phyloP scores from a whole-genome alignment of 1,140 invertebrate species.

The Bombyx mandarina region DNA sequence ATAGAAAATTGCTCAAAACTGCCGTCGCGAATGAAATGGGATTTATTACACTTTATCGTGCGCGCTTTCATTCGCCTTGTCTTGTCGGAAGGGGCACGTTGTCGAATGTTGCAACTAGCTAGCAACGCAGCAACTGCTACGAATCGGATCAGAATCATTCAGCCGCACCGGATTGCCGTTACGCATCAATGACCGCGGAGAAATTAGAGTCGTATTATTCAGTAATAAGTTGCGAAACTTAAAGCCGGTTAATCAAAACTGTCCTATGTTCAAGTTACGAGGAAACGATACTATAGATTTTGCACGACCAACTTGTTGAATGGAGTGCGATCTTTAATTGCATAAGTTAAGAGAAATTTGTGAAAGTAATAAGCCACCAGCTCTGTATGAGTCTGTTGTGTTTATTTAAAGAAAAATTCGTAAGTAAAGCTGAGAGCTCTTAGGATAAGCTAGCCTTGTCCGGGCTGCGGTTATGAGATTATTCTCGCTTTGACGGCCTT shows the following conservation, averaged over 20 bases:
- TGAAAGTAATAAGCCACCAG: not conserved
- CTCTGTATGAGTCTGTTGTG: constrained; percentile 13
- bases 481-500: constrained; percentile 59
- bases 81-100: constrained; percentile 35
- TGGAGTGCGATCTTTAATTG: constrained; percentile 13
- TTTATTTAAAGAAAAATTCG: constrained; percentile 44
- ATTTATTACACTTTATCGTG: constrained; percentile 25
- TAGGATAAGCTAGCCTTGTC: constrained; percentile 38
- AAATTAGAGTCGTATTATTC: constrained; percentile 50
- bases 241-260: constrained; percentile 37
- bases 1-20: constrained; percentile 1
- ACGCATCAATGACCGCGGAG: constrained; percentile 55
- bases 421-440: constrained; percentile 46
- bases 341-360: constrained; percentile 2
- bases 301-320: constrained; percentile 25
- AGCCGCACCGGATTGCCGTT: constrained; percentile 60
- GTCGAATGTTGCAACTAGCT: constrained; percentile 45
- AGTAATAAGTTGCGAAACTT: constrained; percentile 57
- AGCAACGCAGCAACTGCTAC: constrained; percentile 30
- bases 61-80: constrained; percentile 33
- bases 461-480: constrained; percentile 56
- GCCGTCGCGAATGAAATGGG: constrained; percentile 8
- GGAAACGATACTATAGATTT: constrained; percentile 30
- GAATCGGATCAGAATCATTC: constrained; percentile 61
- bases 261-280: constrained; percentile 24